phyloP scores from a whole-genome alignment of 2,797 vertebrate species.

The Acanthiza pusilla region DNA sequence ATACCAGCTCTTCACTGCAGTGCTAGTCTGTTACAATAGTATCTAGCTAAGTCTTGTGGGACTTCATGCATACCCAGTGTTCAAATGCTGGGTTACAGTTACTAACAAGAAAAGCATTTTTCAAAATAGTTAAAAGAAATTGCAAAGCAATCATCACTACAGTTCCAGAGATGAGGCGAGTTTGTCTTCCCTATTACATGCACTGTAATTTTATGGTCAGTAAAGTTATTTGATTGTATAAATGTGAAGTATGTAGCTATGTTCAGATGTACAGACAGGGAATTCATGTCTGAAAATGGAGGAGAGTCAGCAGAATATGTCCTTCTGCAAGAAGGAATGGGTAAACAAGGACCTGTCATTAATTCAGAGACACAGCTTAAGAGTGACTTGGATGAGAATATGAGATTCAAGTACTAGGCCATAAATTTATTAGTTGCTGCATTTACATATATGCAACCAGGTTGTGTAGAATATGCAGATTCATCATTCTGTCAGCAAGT shows the following conservation, averaged over 20 bases:
- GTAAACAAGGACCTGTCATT: not conserved
- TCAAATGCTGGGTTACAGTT: not conserved
- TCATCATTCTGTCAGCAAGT: not conserved
- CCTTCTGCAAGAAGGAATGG: not conserved
- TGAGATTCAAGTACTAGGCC: not conserved
- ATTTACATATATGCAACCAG: not conserved
- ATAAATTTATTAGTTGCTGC: not conserved
- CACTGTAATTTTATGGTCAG: not conserved
- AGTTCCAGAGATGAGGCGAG: fast-evolving
- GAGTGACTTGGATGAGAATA: not conserved
- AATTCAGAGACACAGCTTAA: not conserved
- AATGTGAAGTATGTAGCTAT: not conserved
- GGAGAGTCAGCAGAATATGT: not conserved
- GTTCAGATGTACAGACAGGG: not conserved
- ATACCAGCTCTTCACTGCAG: not conserved
- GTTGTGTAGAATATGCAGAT: not conserved
- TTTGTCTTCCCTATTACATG: not conserved
- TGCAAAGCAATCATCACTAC: not conserved
- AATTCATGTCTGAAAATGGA: not conserved
- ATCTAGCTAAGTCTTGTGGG: not conserved
- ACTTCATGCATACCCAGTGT: not conserved
- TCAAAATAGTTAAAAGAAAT: not conserved
- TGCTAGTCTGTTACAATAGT: not conserved
- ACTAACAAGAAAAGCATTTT: not conserved
- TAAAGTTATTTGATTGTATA: not conserved